Conservation (phyloP, 2,797 vertebrate species). For the Pangasius krempfi region DNA sequence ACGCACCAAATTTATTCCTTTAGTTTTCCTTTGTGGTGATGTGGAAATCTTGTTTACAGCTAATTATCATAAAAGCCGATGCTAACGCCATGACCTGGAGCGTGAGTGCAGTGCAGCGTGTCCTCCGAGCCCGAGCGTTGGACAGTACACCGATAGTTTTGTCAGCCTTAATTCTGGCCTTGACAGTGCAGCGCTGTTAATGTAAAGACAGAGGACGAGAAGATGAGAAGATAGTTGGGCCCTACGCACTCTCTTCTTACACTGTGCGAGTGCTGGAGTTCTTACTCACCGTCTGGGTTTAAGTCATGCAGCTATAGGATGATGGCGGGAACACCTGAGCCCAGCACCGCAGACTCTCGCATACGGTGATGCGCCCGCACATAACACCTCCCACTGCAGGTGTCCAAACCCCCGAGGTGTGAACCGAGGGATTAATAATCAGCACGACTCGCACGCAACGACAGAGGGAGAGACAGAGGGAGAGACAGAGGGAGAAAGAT, state of each 20-base stretch:
- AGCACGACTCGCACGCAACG: background rate
- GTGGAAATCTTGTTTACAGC: background rate
- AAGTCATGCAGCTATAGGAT: slow-evolving; percentile 37
- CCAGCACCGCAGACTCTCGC: background rate
- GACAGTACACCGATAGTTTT: background rate
- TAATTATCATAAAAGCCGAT: too few species aligned
- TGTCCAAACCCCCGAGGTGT: slow-evolving; percentile 27
- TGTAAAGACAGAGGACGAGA: background rate
- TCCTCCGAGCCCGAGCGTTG: background rate
- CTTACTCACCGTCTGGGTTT: slow-evolving; percentile 48
- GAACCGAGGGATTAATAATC: slow-evolving; percentile 26
- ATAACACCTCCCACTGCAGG: slow-evolving; percentile 43
- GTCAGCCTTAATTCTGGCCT: background rate
- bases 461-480: too few species aligned
- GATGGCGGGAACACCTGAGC: slow-evolving; percentile 23
- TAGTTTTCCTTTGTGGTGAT: background rate
- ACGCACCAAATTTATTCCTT: background rate
- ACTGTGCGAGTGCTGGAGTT: background rate
- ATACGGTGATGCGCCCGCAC: background rate
- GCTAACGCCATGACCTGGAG: background rate
- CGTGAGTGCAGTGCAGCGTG: background rate
- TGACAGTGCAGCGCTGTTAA: background rate
- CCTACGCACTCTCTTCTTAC: too few species aligned
- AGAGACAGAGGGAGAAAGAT: background rate
- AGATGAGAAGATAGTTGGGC: too few species aligned